phyloP scores from a whole-genome alignment of 2,888 invertebrate species.

The Mesorhabditis sp. region DNA sequence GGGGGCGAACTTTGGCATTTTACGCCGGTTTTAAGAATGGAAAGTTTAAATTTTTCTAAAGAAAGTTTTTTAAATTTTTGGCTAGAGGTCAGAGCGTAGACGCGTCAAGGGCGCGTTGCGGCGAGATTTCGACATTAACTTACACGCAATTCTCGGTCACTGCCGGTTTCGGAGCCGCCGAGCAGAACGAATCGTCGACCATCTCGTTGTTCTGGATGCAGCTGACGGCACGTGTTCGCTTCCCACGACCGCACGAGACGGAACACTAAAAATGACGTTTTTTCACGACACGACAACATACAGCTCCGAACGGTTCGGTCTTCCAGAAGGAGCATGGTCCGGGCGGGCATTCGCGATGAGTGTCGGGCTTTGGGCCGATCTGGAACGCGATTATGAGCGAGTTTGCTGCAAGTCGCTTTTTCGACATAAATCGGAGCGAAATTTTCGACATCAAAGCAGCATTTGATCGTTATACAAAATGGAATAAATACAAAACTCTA shows the following conservation, averaged over 20 bases:
- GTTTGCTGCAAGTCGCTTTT: background rate
- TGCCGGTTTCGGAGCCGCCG: constrained; percentile 33
- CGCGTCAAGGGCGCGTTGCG: background rate
- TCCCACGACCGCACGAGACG: constrained; percentile 54
- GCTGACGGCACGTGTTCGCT: constrained; percentile 42
- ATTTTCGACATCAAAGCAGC: background rate
- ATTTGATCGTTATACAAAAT: no score
- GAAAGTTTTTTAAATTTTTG: background rate
- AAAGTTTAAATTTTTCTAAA: background rate
- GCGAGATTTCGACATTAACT: background rate
- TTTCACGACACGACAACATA: constrained; percentile 29
- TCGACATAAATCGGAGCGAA: background rate
- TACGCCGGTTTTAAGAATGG: background rate
- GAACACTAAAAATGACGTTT: constrained; percentile 43
- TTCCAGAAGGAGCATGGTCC: constrained; percentile 61
- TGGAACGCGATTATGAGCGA: background rate
- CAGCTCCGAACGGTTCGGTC: constrained; percentile 58
- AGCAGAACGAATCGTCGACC: constrained; percentile 53
- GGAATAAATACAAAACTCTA: no score
- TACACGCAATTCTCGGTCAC: constrained; percentile 32
- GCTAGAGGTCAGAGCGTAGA: background rate
- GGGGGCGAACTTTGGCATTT: no score
- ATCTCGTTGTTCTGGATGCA: constrained; percentile 52
- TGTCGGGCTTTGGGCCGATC: constrained; percentile 29
- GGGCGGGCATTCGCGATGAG: constrained; percentile 58